Conservation (phyloP, 2,113 vertebrate genomes). For the Ahaetulla prasina region DNA sequence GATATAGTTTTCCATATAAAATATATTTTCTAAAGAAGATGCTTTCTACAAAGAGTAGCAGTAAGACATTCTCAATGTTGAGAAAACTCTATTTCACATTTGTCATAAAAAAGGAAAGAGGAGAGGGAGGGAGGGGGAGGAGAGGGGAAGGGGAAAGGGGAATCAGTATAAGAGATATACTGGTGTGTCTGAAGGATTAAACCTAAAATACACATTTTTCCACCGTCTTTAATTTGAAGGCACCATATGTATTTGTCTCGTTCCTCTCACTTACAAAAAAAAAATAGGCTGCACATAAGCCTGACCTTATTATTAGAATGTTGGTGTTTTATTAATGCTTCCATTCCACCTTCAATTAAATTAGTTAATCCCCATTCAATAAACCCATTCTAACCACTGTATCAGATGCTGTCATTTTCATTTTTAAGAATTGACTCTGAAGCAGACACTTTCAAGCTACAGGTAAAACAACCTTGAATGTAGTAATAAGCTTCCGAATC, state of each 20-base stretch:
- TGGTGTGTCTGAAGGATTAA: not conserved
- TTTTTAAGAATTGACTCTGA: not conserved
- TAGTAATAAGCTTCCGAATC: not conserved
- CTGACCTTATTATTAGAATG: not conserved
- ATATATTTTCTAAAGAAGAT: not conserved
- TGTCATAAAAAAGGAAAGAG: not conserved
- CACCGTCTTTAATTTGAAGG: not conserved
- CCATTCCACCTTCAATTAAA: not conserved
- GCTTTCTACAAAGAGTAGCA: not conserved
- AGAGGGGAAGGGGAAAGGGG: not conserved
- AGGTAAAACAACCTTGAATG: not conserved
- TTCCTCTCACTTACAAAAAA: not conserved
- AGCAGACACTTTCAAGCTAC: not conserved
- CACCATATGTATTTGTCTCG: not conserved
- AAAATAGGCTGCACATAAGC: not conserved
- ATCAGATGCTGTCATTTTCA: not conserved
- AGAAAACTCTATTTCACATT: not conserved
- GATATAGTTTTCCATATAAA: not conserved
- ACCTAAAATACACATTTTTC: not conserved
- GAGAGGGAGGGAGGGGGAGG: too few relatives aligned
- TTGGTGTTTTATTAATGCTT: not conserved
- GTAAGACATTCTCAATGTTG: not conserved
- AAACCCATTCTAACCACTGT: not conserved
- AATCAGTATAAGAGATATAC: not conserved
- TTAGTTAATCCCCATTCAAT: not conserved